phyloP scores from a whole-genome alignment of 2,113 vertebrate genomes.

The Cheirogaleus medius region DNA sequence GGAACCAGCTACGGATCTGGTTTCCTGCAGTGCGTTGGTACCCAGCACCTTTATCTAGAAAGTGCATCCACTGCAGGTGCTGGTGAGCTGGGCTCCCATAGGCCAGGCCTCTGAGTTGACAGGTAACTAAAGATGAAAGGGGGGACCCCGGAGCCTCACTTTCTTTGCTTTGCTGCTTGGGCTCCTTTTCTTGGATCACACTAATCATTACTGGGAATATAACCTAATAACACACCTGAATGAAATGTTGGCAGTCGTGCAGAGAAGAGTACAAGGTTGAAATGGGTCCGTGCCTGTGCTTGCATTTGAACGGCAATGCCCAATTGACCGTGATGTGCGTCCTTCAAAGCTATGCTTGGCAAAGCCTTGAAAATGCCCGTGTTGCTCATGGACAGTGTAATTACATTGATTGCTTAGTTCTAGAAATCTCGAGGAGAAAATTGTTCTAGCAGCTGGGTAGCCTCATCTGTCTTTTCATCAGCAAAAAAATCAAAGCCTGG shows the following conservation, averaged over 20 bases:
- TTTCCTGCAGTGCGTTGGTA: background rate
- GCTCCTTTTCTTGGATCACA: background rate
- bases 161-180: background rate
- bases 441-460: fast-evolving
- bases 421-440: background rate
- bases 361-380: fast-evolving
- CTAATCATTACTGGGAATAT: background rate
- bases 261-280: background rate
- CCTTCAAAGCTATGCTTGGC: background rate
- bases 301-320: background rate
- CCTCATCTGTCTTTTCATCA: fast-evolving
- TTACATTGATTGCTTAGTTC: background rate
- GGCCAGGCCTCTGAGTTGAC: background rate
- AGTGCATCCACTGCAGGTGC: background rate
- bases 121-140: background rate
- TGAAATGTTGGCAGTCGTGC: background rate
- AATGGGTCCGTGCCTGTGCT: background rate
- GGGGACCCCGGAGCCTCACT: background rate
- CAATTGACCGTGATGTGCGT: fast-evolving
- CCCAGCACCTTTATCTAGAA: background rate
- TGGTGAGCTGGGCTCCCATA: background rate
- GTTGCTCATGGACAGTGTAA: fast-evolving
- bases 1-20: background rate
- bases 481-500: background rate
- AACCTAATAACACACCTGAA: background rate